Conservation (phyloP, 1,140 invertebrate species). For the Sitobion miscanthi region DNA sequence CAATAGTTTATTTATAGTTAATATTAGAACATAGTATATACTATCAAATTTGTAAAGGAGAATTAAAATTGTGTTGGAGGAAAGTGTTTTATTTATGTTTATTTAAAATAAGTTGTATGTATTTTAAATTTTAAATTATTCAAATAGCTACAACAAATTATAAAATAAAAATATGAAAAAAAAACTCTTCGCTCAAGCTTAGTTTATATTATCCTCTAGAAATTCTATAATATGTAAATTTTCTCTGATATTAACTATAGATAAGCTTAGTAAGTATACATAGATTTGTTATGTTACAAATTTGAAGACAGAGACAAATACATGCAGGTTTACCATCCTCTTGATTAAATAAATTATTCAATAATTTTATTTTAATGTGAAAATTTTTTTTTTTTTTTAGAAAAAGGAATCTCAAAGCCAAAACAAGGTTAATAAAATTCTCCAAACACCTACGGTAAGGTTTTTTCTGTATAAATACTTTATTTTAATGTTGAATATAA, state of each 20-base stretch:
- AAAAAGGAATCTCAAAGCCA: background rate
- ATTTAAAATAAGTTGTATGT: background rate
- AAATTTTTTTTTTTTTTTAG: background rate
- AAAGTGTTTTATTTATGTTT: background rate
- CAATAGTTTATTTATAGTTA: too few relatives aligned
- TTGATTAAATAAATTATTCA: background rate
- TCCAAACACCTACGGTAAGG: background rate
- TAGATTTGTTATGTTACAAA: background rate
- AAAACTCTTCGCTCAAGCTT: background rate
- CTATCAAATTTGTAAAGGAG: background rate
- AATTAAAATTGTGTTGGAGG: background rate
- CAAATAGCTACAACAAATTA: background rate
- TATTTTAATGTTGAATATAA: background rate
- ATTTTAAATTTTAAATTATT: background rate
- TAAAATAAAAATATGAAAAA: background rate
- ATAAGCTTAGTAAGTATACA: background rate
- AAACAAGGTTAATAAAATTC: background rate
- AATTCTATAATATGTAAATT: background rate
- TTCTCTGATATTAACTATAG: background rate
- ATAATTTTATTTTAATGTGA: background rate
- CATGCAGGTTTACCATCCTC: background rate
- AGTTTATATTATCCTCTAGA: background rate
- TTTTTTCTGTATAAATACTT: background rate
- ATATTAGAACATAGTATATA: too few relatives aligned
- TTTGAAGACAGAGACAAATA: background rate